These are phyloP conservation scores for Invenusta paracnida DNA, from an alignment of 2,888 invertebrate genomes.

Conservation along the genomic window DNA sequence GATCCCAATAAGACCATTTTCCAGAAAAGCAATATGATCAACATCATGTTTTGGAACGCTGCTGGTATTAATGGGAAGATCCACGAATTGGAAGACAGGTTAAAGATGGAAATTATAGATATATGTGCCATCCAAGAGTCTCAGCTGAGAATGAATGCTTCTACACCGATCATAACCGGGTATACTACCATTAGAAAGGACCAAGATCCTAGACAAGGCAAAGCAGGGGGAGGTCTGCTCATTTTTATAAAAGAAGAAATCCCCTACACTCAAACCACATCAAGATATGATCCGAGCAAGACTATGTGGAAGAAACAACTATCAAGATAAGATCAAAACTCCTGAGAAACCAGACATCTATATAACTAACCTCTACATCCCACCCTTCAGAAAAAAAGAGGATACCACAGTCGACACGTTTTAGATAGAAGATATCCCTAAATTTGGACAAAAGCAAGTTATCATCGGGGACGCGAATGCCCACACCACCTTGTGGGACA, in stretches of 20 bases:
- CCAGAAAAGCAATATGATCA: not conserved
- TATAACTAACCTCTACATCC: not conserved
- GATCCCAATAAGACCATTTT: no score
- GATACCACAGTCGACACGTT: not conserved
- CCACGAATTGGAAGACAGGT: not conserved
- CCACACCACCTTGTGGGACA: no score
- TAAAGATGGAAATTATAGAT: no score
- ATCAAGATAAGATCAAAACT: no score
- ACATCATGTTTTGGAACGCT: not conserved
- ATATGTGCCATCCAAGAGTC: no score
- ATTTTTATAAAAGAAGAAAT: not conserved
- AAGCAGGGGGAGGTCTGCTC: not conserved
- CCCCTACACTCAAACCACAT: not conserved
- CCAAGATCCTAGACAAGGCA: not conserved
- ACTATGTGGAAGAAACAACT: no score
- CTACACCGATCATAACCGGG: not conserved
- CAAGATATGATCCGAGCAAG: not conserved
- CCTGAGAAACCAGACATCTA: not conserved
- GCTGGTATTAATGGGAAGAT: not conserved
- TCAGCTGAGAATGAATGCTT: not conserved
- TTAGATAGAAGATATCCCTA: not conserved
- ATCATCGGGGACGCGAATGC: not conserved
- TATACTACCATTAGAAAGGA: not conserved
- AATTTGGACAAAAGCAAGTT: not conserved
- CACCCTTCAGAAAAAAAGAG: not conserved